A percentile compares a stretch with the other conserved stretches of the same genome.
Conservation (phyloP, 2,113 vertebrate genomes). For the Hystrix cristata region DNA sequence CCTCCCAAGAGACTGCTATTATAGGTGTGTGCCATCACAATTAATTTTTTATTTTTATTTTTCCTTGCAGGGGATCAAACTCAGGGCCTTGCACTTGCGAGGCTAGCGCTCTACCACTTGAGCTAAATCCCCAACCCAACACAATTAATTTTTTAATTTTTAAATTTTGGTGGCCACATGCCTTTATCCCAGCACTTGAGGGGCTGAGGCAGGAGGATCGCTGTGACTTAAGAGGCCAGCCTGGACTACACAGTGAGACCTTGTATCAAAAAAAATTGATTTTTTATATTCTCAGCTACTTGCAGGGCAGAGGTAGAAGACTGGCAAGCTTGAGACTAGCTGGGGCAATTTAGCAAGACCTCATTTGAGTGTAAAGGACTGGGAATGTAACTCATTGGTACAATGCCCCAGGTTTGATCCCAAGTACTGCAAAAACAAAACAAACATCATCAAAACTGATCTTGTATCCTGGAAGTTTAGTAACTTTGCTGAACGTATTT, state of each 20-base stretch:
- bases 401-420: background rate
- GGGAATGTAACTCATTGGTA: background rate
- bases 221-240: too few relatives aligned
- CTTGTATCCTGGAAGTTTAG: conserved; percentile 24
- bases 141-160: too few relatives aligned
- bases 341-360: background rate
- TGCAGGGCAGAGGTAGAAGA: background rate
- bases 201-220: too few relatives aligned
- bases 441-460: background rate
- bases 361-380: background rate
- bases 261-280: too few relatives aligned
- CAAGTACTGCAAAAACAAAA: background rate
- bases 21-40: background rate
- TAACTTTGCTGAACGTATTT: background rate
- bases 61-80: too few relatives aligned
- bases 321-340: background rate
- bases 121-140: too few relatives aligned
- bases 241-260: too few relatives aligned
- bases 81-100: too few relatives aligned
- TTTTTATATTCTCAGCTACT: background rate
- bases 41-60: too few relatives aligned
- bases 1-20: background rate
- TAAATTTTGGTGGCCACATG: too few relatives aligned
- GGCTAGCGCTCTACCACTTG: too few relatives aligned
- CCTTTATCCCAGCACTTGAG: too few relatives aligned